Conservation (phyloP, 2,797 vertebrate genomes). For the Euthynnus affinis region DNA sequence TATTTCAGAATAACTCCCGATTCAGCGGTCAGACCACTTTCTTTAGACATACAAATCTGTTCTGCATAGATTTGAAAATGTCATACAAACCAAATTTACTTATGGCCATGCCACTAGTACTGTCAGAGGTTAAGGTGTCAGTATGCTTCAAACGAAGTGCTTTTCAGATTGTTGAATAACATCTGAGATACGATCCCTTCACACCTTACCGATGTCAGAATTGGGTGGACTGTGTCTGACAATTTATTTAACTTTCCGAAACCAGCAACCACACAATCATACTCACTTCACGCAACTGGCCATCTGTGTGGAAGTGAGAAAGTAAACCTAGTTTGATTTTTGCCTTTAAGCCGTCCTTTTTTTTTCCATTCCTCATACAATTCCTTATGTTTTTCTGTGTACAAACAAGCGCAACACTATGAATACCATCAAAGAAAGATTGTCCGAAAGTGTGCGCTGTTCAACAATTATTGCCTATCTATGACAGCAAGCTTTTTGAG, state of each 20-base stretch:
- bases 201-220: no score
- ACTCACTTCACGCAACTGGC: neutral
- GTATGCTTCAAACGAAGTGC: slow-evolving; percentile 11
- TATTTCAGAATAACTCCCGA: slow-evolving; percentile 18
- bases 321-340: neutral
- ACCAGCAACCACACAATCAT: neutral
- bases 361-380: neutral
- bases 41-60: slow-evolving; percentile 54
- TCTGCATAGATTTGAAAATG: slow-evolving; percentile 64
- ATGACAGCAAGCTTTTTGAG: neutral
- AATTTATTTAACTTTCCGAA: neutral
- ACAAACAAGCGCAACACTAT: slow-evolving; percentile 19
- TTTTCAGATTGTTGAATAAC: neutral
- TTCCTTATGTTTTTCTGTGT: neutral
- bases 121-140: slow-evolving; percentile 19
- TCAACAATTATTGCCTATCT: neutral
- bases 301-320: neutral
- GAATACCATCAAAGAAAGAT: slow-evolving; percentile 35
- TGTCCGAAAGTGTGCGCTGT: slow-evolving; percentile 45
- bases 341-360: neutral
- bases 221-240: neutral
- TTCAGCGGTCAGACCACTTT: slow-evolving; percentile 44
- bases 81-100: slow-evolving; percentile 32
- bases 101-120: neutral
- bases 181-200: neutral